These are phyloP conservation scores for Latheticus oryzae DNA, from an alignment of 2,888 invertebrate genomes.

Conservation along the genomic window DNA sequence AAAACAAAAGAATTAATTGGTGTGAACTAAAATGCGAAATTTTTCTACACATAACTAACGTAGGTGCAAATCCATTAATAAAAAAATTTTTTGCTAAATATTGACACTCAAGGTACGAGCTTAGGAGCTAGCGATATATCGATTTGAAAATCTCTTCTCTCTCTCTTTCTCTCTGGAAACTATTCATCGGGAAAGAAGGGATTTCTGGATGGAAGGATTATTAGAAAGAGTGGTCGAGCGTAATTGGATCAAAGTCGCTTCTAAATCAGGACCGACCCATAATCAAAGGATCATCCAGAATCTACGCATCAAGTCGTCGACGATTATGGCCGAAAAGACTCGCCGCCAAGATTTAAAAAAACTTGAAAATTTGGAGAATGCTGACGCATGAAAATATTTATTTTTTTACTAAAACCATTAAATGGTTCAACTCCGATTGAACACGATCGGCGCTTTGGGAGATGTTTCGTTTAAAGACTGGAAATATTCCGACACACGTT, in stretches of 20 bases:
- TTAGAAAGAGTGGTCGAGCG: constrained; percentile 47
- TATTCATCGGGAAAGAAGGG: constrained; percentile 35
- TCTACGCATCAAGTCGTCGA: constrained; percentile 22
- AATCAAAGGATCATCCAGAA: constrained; percentile 56
- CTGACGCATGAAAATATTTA: background rate
- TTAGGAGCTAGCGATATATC: constrained; percentile 60
- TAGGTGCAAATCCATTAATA: constrained; percentile 56
- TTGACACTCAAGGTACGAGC: constrained; percentile 63
- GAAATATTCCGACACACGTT: constrained; percentile 15
- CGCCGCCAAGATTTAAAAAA: constrained; percentile 42
- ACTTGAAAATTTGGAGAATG: constrained; percentile 23
- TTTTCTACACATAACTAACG: constrained; percentile 54
- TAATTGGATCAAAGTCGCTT: constrained; percentile 62
- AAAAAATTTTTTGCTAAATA: constrained; percentile 60
- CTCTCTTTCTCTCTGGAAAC: too few species aligned
- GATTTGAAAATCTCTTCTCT: too few species aligned
- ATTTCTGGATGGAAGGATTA: constrained; percentile 39
- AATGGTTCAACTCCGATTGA: too few species aligned
- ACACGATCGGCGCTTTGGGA: constrained; percentile 12
- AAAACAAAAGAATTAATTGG: constrained; percentile 25
- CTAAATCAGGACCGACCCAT: constrained; percentile 56
- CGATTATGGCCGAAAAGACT: constrained; percentile 47
- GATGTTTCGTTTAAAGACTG: constrained; percentile 7
- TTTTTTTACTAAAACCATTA: background rate
- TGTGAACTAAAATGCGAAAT: constrained; percentile 35